Base-by-base conservation (phyloP, 2,797 vertebrate genomes). In the Pteronotus mesoamericanus region DNA sequence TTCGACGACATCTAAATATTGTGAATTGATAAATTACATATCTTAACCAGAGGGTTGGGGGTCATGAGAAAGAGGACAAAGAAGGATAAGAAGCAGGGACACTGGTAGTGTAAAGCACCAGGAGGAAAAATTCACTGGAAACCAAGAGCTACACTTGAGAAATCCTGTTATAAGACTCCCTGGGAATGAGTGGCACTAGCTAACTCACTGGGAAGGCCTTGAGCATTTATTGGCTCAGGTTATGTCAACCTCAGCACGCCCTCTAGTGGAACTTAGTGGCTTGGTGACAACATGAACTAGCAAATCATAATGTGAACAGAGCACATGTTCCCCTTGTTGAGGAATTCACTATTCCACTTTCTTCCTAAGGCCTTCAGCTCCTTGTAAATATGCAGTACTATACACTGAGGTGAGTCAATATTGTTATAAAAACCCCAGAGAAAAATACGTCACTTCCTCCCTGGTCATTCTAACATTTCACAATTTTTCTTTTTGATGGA, bases 381-480 rank as follows among this genome's bases (percentile, higher is more conserved):
- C 68, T 78, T 57, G 29, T 66, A 37, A 44, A 61, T 5, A 53
- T 18, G 39, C 22, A 46, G 7, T n/a, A 61, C 22, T 69, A 19
- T n/a, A 39, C 34, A 44, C 21, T 48, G 34, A 64, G 66, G 32
- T 87, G 34, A 90, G 5, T 78, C 75, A 39, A 8, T 69, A 22
- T 0, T 18, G 3, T 57, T 82, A 64, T 4, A 59, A 90, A 74
- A 72, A 51, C 7, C 46, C 34, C 48, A 29, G 55, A 82, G 92
- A 89, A 37, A 51, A 21, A 26, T 24, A 32, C 55, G 34, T 80
- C 66, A 22, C 46, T 59, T n/a, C 44, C 46, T 53, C 32, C 29
- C 59, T 85, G 53, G 71, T 57, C 48, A 77, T 57, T 83, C 69
- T 18, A 89, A 46, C n/a, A 72, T 5, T n/a, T 57, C 44, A 77